phyloP scores from a whole-genome alignment of 2,797 vertebrate species.

The Gymnoscopelus braueri region DNA sequence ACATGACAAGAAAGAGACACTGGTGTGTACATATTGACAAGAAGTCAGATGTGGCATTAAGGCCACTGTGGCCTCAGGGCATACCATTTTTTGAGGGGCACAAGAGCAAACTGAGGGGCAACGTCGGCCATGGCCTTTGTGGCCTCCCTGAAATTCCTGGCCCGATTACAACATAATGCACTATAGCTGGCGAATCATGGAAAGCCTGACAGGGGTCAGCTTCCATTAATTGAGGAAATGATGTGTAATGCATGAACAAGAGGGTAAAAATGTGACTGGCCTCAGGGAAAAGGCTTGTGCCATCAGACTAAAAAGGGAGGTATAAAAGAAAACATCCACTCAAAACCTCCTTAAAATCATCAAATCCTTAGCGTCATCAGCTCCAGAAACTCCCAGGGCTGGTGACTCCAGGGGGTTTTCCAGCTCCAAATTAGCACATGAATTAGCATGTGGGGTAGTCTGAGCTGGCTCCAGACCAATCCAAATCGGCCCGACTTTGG shows the following conservation, averaged over 20 bases:
- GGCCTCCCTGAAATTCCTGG: too few species aligned
- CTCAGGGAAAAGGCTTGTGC: background rate
- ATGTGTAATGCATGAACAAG: background rate
- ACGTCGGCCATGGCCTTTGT: too few species aligned
- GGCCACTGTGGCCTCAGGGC: too few species aligned
- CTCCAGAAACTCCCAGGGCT: constrained; percentile 55
- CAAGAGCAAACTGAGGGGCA: too few species aligned
- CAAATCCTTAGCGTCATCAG: constrained; percentile 49
- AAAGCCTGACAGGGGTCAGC: constrained; percentile 1
- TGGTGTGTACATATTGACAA: too few species aligned
- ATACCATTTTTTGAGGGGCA: too few species aligned
- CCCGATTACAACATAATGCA: background rate
- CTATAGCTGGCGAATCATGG: constrained; percentile 1
- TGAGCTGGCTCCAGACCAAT: too few species aligned
- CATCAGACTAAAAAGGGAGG: background rate
- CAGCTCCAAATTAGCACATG: constrained; percentile 68
- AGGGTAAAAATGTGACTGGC: background rate
- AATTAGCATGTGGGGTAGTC: constrained; percentile 59
- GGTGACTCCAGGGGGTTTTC: constrained; percentile 59
- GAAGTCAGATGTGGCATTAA: too few species aligned
- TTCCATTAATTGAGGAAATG: background rate
- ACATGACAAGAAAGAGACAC: too few species aligned
- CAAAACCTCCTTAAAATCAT: constrained; percentile 27
- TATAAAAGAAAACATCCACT: constrained; percentile 18
- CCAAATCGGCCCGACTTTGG: too few species aligned